These are phyloP conservation scores for Minunthozetes semirufus DNA, from an alignment of 2,888 invertebrate species.

Conservation along the genomic window DNA sequence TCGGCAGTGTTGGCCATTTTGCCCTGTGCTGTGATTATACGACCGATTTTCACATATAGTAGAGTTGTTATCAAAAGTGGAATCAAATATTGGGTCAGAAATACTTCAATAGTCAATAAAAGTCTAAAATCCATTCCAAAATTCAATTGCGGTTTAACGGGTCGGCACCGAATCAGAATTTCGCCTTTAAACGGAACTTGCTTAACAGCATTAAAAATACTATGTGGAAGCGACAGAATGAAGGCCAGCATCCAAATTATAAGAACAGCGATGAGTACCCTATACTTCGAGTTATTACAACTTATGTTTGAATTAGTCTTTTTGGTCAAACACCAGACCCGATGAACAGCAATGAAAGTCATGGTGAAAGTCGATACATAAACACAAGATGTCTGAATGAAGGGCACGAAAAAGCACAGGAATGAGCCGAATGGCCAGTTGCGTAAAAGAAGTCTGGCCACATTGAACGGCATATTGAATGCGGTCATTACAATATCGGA, in stretches of 20 bases:
- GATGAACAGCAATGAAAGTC: conserved; percentile 41
- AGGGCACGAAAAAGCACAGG: conserved; percentile 50
- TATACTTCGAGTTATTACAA: neutral
- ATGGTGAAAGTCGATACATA: conserved; percentile 50
- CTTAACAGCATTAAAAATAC: conserved; percentile 30
- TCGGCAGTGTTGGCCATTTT: neutral
- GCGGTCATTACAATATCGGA: conserved; percentile 30
- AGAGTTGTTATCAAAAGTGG: neutral
- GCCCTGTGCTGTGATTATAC: neutral
- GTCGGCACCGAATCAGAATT: neutral
- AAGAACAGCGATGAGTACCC: conserved; percentile 43
- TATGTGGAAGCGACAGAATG: conserved; percentile 36
- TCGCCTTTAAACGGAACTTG: neutral
- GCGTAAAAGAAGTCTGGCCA: conserved; percentile 47
- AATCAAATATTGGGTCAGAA: conserved; percentile 11
- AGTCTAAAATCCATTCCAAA: neutral
- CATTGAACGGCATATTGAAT: conserved; percentile 30
- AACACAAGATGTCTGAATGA: conserved; percentile 47
- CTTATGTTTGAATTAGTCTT: neutral
- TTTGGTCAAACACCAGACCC: neutral
- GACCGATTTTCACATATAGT: conserved; percentile 4
- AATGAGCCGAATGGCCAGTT: conserved; percentile 51
- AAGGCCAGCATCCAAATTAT: conserved; percentile 42
- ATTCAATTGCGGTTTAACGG: neutral
- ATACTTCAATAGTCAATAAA: neutral